These are phyloP conservation scores for Premnoplex brunnescens DNA, from an alignment of 2,797 vertebrate species.

Conservation along the genomic window DNA sequence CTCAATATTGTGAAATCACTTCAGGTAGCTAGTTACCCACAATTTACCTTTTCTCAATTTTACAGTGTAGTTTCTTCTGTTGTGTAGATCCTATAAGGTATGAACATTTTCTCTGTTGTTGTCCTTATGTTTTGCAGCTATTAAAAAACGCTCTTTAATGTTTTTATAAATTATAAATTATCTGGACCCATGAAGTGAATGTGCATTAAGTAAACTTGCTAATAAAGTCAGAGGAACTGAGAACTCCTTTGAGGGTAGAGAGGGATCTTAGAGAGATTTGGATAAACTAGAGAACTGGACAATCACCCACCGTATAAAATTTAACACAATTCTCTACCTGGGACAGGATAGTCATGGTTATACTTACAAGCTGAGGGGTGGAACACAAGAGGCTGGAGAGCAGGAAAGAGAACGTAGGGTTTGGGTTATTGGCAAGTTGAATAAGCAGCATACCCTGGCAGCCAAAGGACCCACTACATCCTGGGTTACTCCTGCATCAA, in stretches of 20 bases:
- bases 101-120: background rate
- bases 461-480: background rate
- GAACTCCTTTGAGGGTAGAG: background rate
- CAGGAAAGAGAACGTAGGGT: background rate
- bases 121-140: background rate
- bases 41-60: background rate
- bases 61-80: background rate
- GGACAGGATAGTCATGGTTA: background rate
- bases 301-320: background rate
- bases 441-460: background rate
- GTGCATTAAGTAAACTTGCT: background rate
- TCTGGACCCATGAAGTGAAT: background rate
- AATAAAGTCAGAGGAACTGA: background rate
- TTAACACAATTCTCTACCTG: background rate
- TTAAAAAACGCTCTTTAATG: background rate
- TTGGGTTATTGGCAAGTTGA: background rate
- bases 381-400: background rate
- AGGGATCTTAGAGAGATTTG: background rate
- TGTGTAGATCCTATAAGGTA: background rate
- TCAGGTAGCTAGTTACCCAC: background rate
- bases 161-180: background rate
- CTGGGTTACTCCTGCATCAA: background rate
- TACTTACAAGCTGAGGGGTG: accelerated
- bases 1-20: background rate
- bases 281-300: background rate